phyloP scores from a whole-genome alignment of 2,113 vertebrate species.

The Hepsetus odoe region DNA sequence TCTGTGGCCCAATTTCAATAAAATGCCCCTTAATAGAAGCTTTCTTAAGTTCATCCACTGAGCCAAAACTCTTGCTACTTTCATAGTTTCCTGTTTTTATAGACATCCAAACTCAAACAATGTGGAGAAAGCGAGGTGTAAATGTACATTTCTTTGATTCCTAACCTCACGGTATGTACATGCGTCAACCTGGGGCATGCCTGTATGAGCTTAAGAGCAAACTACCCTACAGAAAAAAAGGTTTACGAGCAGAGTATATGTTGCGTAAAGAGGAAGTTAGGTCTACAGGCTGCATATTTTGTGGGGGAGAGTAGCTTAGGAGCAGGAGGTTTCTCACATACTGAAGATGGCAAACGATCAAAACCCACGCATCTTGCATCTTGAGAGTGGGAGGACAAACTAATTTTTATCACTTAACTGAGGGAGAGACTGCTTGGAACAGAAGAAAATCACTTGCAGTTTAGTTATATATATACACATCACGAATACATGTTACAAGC shows the following conservation, averaged over 20 bases:
- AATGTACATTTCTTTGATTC: neutral
- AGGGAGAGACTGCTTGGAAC: neutral
- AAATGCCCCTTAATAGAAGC: neutral
- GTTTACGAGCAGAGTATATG: slow-evolving; percentile 39
- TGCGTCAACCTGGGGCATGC: neutral
- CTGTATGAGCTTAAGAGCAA: slow-evolving; percentile 7
- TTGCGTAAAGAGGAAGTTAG: slow-evolving; percentile 43
- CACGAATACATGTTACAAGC: neutral
- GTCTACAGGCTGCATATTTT: slow-evolving; percentile 30
- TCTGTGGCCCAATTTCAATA: neutral
- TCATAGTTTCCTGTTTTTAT: neutral
- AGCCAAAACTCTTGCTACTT: neutral
- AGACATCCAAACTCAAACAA: neutral
- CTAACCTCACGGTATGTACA: neutral
- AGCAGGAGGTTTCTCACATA: slow-evolving; percentile 6
- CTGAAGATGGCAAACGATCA: slow-evolving; percentile 11
- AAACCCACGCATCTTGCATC: neutral
- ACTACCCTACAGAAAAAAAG: slow-evolving; percentile 9
- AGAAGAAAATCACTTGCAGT: neutral
- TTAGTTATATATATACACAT: no score
- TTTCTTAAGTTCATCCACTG: neutral
- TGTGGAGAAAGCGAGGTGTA: neutral
- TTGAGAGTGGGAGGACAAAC: neutral
- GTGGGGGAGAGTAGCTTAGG: neutral
- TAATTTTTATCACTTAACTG: neutral